Base-by-base conservation (phyloP, 2,797 vertebrate species). In the Xenentodon cancila region DNA sequence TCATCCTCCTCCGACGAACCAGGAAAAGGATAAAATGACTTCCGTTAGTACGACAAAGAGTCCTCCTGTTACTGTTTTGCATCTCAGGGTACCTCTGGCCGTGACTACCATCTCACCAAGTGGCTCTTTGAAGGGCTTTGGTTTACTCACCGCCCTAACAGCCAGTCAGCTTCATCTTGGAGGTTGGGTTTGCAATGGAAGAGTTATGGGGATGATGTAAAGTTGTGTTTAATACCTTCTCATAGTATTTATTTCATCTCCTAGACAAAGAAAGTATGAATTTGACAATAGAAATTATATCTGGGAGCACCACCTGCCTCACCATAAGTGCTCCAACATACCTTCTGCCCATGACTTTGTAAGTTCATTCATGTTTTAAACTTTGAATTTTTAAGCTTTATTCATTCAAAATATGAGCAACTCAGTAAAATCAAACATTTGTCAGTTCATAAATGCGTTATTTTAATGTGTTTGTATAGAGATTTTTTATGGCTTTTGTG, bases 291-390 rank as follows among this genome's bases (percentile, higher is more conserved):
- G 55, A 79, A 49, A 48, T 81, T 49, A 51, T 66, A 12, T 60
- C 74, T 85, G 92, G 62, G 61, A 89, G 88, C 0, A 64, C 88
- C 55, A 88, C 85, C 43, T 95, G 94, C 75, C 81, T 95, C 64
- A 87, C 72, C 7, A 83, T 95, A 68, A 91, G 64, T 42, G 90
- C 86, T 17, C 87, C 87, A 54, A 58, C 63, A 61, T 22, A 80
- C 40, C 51, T 93, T 51, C 73, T 94, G 32, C 93, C 93, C 15
- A 73, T 71, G 53, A 86, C 47, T 42, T 77, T 44, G 94, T 95
- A 80, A 92, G 92, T 52, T 37, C 4, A 37, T 67, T 54, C 16
- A 20, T 27, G 40, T 9, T 52, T 56, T 43, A 9, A 53, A 54
- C 17, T 59, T 7, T 77, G 16, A 11, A 2, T 64, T 53, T 66